Percentiles rank a stretch among this genome's conserved stretches.
phyloP scores from a whole-genome alignment of 1,140 invertebrate species.

The Brachionus angularis region DNA sequence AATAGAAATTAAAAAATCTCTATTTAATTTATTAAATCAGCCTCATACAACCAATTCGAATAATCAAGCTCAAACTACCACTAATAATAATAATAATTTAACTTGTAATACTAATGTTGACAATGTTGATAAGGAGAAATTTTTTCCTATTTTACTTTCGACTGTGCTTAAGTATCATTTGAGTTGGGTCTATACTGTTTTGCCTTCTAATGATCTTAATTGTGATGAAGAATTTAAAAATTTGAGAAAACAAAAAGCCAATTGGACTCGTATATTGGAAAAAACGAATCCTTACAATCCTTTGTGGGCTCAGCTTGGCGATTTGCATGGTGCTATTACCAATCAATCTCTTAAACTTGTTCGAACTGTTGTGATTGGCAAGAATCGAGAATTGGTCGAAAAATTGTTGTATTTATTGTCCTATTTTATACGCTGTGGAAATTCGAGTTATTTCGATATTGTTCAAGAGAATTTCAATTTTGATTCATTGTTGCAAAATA shows the following conservation, averaged over 20 bases:
- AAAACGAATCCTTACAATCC: constrained; percentile 42
- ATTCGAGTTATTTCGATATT: constrained; percentile 14
- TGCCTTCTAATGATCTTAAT: not conserved
- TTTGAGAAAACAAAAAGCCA: constrained; percentile 29
- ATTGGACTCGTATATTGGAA: constrained; percentile 5
- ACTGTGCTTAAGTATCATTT: constrained; percentile 16
- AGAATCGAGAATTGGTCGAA: constrained; percentile 19
- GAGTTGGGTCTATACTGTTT: constrained; percentile 29
- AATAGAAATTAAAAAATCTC: no score
- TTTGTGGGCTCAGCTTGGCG: constrained; percentile 34
- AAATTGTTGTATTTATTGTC: constrained; percentile 5
- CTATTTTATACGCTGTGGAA: constrained; percentile 41
- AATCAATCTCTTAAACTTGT: constrained; percentile 8
- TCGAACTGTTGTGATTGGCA: constrained; percentile 16
- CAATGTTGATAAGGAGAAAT: not conserved
- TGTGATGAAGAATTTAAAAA: not conserved
- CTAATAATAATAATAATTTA: no score
- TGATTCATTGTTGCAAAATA: not conserved
- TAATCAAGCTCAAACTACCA: no score
- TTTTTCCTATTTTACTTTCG: constrained; percentile 4
- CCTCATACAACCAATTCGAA: no score
- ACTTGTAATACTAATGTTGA: no score
- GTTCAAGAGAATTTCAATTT: constrained; percentile 4
- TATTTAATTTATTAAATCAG: no score
- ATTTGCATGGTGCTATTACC: constrained; percentile 13